Evolutionary conservation across 2,113 vertebrate genomes (phyloP), one percentile per base, ranked within the genome.

Genomic region (Mola mola): DNA sequence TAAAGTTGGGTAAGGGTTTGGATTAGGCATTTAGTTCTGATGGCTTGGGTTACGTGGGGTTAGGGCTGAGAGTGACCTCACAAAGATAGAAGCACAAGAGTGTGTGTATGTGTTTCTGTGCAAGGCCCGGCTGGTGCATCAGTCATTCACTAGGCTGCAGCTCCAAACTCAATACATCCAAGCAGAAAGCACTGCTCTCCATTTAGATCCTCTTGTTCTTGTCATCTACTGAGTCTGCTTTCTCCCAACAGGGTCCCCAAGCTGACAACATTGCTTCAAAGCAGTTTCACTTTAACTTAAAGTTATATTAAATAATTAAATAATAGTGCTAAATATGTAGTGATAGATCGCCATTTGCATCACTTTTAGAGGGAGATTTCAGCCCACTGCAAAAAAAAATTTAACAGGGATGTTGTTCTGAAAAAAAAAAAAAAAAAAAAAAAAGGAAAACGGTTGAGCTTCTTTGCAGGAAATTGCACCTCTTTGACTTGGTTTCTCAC

Each of bases 181-280:
- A 63, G 52, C 59, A 66, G 19, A 78, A 43, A 75, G 58, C 41
- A 22, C n/a, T 46, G 47, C 42, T 72, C 63, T 69, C 60, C 59
- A 71, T 72, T 67, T 60, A 74, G 46, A 65, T 43, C 67, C 37
- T 70, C 56, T 75, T n/a, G n/a, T 42, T 42, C 53, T 13, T 9
- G 29, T 46, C 46, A 57, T 65, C 62, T 66, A 36, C 63, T 61
- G 58, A 72, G 56, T 72, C 62, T 57, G 52, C 64, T 55, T 22
- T 47, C 37, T 79, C 78, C 60, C 67, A 21, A 29, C 66, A 62
- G 60, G n/a, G n/a, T n/a, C n/a, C n/a, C n/a, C n/a, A n/a, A n/a
- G n/a, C n/a, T n/a, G 44, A 72, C 56, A 63, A 66, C 50, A 80
- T 55, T 55, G 46, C 63, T 78, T 85, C 57, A 76, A 77, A 83